Evolutionary conservation across 2,797 vertebrate genomes (phyloP).

Genomic region (Spea hammondii): DNA sequence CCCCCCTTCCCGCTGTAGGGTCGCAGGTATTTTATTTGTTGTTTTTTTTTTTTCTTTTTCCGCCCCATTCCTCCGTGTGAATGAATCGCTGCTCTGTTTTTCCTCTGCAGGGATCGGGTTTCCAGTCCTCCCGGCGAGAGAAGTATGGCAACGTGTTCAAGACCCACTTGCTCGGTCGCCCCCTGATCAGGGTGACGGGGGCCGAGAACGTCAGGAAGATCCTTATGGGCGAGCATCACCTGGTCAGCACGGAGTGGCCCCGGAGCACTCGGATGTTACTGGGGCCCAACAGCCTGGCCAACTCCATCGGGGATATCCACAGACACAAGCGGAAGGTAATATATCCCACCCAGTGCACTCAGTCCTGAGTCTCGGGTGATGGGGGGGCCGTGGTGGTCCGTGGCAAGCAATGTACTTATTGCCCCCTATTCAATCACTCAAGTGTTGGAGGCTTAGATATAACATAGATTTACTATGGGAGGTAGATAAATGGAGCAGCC

Average conservation of each 20-base stretch:
- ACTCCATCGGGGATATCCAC: constrained; percentile 95
- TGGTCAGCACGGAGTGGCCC: constrained; percentile 94
- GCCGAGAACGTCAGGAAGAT: constrained; percentile 92
- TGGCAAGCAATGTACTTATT: no score
- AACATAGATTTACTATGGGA: no score
- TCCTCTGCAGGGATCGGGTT: constrained; percentile 78
- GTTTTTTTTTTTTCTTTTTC: constrained; percentile 14
- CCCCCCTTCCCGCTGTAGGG: constrained; percentile 5
- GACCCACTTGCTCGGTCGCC: constrained; percentile 90
- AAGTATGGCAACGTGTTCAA: constrained; percentile 95
- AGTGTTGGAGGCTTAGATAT: no score
- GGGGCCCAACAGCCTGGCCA: constrained; percentile 90
- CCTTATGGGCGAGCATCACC: constrained; percentile 91
- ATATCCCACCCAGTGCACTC: no score
- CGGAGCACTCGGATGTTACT: constrained; percentile 89
- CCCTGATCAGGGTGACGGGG: constrained; percentile 89
- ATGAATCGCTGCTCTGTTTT: constrained; percentile 15
- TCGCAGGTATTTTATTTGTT: constrained; percentile 2
- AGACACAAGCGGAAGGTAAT: constrained; percentile 91
- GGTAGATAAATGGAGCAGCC: no score
- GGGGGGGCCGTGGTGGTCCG: no score
- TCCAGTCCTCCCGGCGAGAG: constrained; percentile 88
- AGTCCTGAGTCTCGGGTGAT: no score
- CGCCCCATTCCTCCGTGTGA: background rate
- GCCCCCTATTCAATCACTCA: no score